Conservation (phyloP, 2,113 vertebrate species). For the Bufo gargarizans region DNA sequence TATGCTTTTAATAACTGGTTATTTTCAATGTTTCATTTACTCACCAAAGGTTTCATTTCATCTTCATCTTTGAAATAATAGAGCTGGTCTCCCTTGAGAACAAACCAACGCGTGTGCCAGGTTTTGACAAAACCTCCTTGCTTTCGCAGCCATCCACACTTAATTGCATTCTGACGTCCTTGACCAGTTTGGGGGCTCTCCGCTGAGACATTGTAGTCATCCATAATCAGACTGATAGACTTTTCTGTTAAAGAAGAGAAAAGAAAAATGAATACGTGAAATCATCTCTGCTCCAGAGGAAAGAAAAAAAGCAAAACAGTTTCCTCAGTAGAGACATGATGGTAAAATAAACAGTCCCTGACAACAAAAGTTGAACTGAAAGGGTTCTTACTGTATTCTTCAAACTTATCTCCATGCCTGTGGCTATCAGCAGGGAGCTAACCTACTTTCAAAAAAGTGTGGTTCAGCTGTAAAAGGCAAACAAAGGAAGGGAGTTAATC, state of each 20-base stretch:
- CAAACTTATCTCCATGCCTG: slow-evolving; percentile 25
- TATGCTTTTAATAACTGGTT: background rate
- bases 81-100: slow-evolving; percentile 92
- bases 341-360: fast-evolving
- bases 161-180: slow-evolving; percentile 71
- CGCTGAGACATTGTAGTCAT: slow-evolving; percentile 77
- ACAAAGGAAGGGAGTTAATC: slow-evolving; percentile 20
- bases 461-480: slow-evolving; percentile 21
- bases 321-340: background rate
- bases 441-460: slow-evolving; percentile 19
- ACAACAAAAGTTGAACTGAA: background rate
- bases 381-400: slow-evolving; percentile 45
- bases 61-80: slow-evolving; percentile 97
- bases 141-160: slow-evolving; percentile 95
- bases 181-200: slow-evolving; percentile 69
- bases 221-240: slow-evolving; percentile 75
- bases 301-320: background rate
- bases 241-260: slow-evolving; percentile 66
- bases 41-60: slow-evolving; percentile 94
- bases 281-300: slow-evolving; percentile 18
- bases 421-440: slow-evolving; percentile 28
- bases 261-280: slow-evolving; percentile 53
- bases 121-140: slow-evolving; percentile 99
- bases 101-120: slow-evolving; percentile 97
- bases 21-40: slow-evolving; percentile 58